These are phyloP conservation scores for Zosterops lateralis DNA, from an alignment of 2,113 vertebrate genomes.

Conservation along the genomic window DNA sequence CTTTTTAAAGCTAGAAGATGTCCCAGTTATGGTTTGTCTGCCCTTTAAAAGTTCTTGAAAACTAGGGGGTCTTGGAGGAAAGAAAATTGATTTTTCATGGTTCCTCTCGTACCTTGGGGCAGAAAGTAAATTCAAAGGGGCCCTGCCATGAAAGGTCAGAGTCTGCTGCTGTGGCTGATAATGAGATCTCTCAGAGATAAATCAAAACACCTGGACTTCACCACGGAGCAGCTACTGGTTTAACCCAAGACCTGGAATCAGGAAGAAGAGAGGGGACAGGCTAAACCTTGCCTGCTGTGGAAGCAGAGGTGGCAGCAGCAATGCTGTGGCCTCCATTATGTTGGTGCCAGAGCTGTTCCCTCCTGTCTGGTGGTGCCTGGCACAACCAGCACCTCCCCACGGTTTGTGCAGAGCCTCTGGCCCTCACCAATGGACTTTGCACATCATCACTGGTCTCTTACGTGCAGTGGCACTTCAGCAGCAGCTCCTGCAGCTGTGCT, in stretches of 20 bases:
- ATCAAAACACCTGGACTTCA: slow-evolving; percentile 8
- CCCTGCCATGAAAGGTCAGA: slow-evolving; percentile 10
- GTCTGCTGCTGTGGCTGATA: background rate
- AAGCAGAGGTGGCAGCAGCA: background rate
- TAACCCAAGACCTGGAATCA: background rate
- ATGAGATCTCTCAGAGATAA: slow-evolving; percentile 24
- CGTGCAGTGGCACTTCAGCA: accelerated
- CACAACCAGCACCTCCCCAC: background rate
- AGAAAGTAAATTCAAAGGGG: slow-evolving; percentile 46
- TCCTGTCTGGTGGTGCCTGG: background rate
- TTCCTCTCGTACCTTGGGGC: background rate
- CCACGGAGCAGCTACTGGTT: background rate
- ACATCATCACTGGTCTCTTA: accelerated
- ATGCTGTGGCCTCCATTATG: accelerated
- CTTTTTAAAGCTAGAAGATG: background rate
- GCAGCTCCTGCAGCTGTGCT: background rate
- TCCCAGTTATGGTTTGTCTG: background rate
- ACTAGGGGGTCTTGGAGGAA: slow-evolving; percentile 13
- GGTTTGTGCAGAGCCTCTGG: background rate
- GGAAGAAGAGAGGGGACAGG: background rate
- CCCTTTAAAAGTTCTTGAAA: slow-evolving; percentile 35
- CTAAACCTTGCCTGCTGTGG: background rate
- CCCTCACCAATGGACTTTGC: background rate
- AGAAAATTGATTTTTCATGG: background rate
- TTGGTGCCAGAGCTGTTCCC: background rate